phyloP scores from a whole-genome alignment of 2,888 invertebrate genomes.

The Stenolophus ochropezus region DNA sequence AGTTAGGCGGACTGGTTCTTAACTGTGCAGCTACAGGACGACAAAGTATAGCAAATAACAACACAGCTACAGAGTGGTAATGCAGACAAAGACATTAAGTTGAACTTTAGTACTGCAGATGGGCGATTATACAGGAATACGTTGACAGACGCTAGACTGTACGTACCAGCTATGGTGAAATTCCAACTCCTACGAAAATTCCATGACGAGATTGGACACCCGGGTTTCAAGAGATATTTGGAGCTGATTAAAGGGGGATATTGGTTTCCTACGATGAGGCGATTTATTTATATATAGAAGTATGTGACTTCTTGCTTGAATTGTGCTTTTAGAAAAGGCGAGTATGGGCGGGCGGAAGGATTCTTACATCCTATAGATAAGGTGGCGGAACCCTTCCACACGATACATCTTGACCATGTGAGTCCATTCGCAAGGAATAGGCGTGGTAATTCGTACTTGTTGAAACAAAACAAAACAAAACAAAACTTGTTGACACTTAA shows the following conservation, averaged over 20 bases:
- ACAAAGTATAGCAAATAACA: slow-evolving; percentile 43
- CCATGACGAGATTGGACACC: slow-evolving; percentile 68
- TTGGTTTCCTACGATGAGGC: slow-evolving; percentile 67
- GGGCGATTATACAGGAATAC: slow-evolving; percentile 61
- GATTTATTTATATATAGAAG: slow-evolving; percentile 65
- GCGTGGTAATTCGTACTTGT: too few relatives aligned
- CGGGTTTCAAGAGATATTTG: slow-evolving; percentile 64
- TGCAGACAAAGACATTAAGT: background rate
- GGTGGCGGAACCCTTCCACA: too few relatives aligned
- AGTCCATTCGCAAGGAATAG: too few relatives aligned
- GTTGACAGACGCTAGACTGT: slow-evolving; percentile 64
- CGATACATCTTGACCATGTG: too few relatives aligned
- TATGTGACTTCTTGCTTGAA: slow-evolving; percentile 65
- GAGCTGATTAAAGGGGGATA: slow-evolving; percentile 65
- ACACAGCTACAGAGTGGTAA: slow-evolving; percentile 15
- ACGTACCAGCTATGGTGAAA: slow-evolving; percentile 65
- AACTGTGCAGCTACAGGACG: slow-evolving; percentile 62
- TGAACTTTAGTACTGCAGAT: slow-evolving; percentile 34
- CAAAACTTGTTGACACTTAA: too few relatives aligned
- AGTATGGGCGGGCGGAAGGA: too few relatives aligned
- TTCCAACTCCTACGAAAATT: slow-evolving; percentile 67
- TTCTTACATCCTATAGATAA: too few relatives aligned
- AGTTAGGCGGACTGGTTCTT: slow-evolving; percentile 59
- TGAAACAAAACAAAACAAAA: too few relatives aligned
- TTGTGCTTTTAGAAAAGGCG: slow-evolving; percentile 67